phyloP scores from a whole-genome alignment of 2,888 invertebrate genomes.

The Microplitis manilae region DNA sequence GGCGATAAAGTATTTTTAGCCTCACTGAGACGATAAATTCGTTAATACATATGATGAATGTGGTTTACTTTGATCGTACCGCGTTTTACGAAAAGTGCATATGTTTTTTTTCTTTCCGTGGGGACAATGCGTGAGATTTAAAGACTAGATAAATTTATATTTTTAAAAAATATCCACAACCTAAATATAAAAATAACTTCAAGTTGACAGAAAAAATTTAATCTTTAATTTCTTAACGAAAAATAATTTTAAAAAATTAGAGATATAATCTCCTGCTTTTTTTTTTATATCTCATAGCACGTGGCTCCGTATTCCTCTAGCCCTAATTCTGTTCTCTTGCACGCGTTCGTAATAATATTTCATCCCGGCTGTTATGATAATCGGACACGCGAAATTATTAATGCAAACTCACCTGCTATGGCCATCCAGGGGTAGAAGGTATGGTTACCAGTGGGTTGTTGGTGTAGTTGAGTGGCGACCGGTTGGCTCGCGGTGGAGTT shows the following conservation, averaged over 20 bases:
- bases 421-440: conserved; percentile 99
- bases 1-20: conserved; percentile 53
- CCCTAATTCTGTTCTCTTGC: not conserved
- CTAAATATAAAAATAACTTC: not conserved
- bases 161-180: not conserved
- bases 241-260: no score
- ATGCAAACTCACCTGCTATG: conserved; percentile 89
- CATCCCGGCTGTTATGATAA: conserved; percentile 65
- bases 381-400: conserved; percentile 49
- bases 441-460: conserved; percentile 90
- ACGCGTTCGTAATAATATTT: conserved; percentile 57
- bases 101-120: not conserved
- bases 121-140: no score
- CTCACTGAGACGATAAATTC: conserved; percentile 62
- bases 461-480: conserved; percentile 86
- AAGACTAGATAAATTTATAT: not conserved
- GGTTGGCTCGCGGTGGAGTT: conserved; percentile 86
- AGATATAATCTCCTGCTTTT: no score
- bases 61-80: conserved; percentile 63
- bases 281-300: conserved; percentile 4
- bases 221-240: no score
- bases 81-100: conserved; percentile 49
- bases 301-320: conserved; percentile 12
- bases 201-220: not conserved
- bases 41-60: conserved; percentile 60